A percentile compares a stretch with the other conserved stretches of the same genome.
Evolutionary conservation across 30 jellyfish, hydroid and myxozoan species (phyloP).

Genomic region (Chironex yamaguchii): DNA sequence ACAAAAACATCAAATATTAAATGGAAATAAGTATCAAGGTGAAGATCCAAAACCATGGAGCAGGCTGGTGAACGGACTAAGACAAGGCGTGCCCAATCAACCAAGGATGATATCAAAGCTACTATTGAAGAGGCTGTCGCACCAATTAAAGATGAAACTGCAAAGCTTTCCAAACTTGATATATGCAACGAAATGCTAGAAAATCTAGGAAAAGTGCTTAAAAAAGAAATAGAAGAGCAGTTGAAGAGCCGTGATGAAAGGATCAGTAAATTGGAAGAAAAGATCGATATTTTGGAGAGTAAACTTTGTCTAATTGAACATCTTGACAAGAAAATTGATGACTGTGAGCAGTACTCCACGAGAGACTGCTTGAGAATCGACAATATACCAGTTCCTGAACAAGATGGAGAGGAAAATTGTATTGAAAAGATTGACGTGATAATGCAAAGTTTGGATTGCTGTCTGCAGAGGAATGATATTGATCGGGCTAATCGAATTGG

Average conservation of each 20-base stretch:
- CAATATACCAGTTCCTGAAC: conserved; percentile 24
- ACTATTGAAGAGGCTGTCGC: no score
- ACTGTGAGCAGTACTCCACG: conserved; percentile 46
- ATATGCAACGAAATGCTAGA: no score
- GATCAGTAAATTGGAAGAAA: conserved; percentile 1
- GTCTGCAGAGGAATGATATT: conserved; percentile 35
- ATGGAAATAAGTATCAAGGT: no score
- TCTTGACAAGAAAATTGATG: conserved; percentile 22
- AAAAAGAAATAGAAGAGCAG: conserved; percentile 19
- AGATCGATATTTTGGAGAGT: conserved; percentile 6
- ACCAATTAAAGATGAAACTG: no score
- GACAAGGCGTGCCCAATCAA: no score
- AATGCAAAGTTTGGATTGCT: conserved; percentile 24
- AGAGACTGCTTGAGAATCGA: conserved; percentile 30
- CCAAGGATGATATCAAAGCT: no score
- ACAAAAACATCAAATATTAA: no score
- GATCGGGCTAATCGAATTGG: conserved; percentile 59
- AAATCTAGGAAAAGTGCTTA: no score
- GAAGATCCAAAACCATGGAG: no score
- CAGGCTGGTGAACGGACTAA: no score
- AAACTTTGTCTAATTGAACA: conserved; percentile 37
- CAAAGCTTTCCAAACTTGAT: no score
- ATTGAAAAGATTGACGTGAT: neutral
- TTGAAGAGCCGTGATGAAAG: conserved; percentile 9
- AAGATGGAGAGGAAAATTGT: conserved; percentile 23